Evolutionary conservation across 2,113 vertebrate species (phyloP), one percentile per base, ranked within the genome.

Genomic region (Albula goreensis): DNA sequence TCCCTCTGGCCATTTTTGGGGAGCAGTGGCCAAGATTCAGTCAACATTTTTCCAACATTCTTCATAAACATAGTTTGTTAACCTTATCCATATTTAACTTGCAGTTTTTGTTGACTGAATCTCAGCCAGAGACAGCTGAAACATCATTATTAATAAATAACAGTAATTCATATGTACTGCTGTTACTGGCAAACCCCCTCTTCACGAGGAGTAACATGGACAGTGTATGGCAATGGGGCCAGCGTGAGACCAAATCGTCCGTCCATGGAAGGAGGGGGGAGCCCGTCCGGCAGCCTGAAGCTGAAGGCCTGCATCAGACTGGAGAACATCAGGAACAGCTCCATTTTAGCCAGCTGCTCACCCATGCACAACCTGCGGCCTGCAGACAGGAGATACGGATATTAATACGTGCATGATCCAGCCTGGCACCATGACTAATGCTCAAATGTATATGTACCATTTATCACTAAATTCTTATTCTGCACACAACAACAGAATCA

Each of bases 271-370:
- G 97, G 97, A 83, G 96, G 94, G 86, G 91, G 79, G n/a, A 86
- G 89, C 15, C 95, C 96, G 82, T 96, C 90, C 0, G 97, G 97
- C 12, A 97, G 95, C 48, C 92, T 85, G 86, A 98, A 97, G 0
- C 82, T 94, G 89, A 98, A 98, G 78, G 93, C 95, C 92, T 99
- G 97, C 93, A 98, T 95, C 56, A 99, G 94, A 85, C 93, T 96
- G 85, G 95, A 94, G 51, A 98, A 97, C 80, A 95, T 96, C 91
- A 98, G 94, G 92, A 99, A 98, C 8, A 99, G 88, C 92, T 99
- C 98, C 97, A 98, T 98, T 94, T 98, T 98, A 9, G 98, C 98
- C 94, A 99, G 92, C 88, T 98, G 97, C 88, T 98, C 98, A 70
- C 98, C 98, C 97, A 99, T 99, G 89, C 97, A 98, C 57, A 98